Evolutionary conservation across 2,797 vertebrate genomes (phyloP).

Genomic region (Diplodus sargus): DNA sequence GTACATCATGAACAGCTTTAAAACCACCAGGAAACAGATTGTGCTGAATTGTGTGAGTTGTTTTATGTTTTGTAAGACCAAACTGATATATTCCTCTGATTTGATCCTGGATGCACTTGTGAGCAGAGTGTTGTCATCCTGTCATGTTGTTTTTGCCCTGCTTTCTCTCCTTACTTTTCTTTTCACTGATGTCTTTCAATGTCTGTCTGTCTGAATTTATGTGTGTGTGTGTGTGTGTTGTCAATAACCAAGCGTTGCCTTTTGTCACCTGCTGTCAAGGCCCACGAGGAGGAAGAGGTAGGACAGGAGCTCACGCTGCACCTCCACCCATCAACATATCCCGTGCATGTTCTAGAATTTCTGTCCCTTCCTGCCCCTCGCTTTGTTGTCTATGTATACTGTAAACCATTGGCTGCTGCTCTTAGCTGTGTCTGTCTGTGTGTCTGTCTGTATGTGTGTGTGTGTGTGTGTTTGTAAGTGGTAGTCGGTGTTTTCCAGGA

Average conservation of each 20-base stretch:
- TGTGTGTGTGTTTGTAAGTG: constrained; percentile 37
- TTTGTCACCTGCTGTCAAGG: constrained; percentile 94
- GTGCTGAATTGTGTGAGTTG: neutral
- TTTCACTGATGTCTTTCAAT: constrained; percentile 36
- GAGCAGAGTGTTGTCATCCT: constrained; percentile 17
- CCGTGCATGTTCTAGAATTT: constrained; percentile 64
- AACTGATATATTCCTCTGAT: neutral
- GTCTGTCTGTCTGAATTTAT: constrained; percentile 30
- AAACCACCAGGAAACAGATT: neutral
- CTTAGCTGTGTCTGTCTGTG: constrained; percentile 41
- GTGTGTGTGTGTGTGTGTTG: constrained; percentile 56
- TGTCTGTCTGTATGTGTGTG: constrained; percentile 26
- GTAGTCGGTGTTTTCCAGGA: constrained; percentile 37
- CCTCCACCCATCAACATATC: constrained; percentile 31
- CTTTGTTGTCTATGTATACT: constrained; percentile 20
- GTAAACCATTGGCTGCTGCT: constrained; percentile 24
- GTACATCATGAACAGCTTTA: neutral
- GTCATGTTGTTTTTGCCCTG: neutral
- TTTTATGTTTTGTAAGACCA: neutral
- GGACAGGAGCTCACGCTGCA: constrained; percentile 81
- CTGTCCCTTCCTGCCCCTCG: constrained; percentile 39
- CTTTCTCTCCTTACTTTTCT: constrained; percentile 53
- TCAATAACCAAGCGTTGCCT: constrained; percentile 89
- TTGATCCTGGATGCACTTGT: neutral
- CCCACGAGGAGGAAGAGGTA: constrained; percentile 96